Evolutionary conservation across 1,140 invertebrate genomes (phyloP).

Genomic region (Luehdorfia chinensis): DNA sequence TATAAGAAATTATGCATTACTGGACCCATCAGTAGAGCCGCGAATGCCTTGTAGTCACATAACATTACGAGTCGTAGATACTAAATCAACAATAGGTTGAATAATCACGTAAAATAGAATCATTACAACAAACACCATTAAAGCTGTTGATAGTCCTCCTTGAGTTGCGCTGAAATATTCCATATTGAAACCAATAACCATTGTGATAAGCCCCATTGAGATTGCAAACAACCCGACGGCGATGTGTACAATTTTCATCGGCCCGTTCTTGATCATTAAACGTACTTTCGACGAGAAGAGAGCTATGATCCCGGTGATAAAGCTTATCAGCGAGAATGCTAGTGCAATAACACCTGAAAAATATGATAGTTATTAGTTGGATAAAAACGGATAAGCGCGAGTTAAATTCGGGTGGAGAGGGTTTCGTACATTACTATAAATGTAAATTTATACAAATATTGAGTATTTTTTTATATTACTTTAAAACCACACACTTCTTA

Average conservation of each 20-base stretch:
- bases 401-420: too few relatives aligned
- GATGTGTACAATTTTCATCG: slow-evolving; percentile 60
- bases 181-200: slow-evolving; percentile 61
- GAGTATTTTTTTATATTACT: too few relatives aligned
- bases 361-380: slow-evolving; percentile 6
- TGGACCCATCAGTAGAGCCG: slow-evolving; percentile 47
- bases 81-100: slow-evolving; percentile 53
- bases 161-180: slow-evolving; percentile 40
- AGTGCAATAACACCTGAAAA: slow-evolving; percentile 68
- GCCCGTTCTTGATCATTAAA: slow-evolving; percentile 51
- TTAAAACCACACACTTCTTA: too few relatives aligned
- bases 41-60: slow-evolving; percentile 51
- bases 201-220: slow-evolving; percentile 59
- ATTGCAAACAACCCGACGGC: slow-evolving; percentile 55
- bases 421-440: too few relatives aligned
- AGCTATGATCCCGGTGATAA: slow-evolving; percentile 55
- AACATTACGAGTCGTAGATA: slow-evolving; percentile 43
- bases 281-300: slow-evolving; percentile 67
- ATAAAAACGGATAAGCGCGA: background rate
- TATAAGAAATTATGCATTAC: slow-evolving; percentile 37
- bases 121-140: slow-evolving; percentile 52
- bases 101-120: slow-evolving; percentile 57
- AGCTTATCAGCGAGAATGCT: slow-evolving; percentile 56
- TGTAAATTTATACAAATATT: too few relatives aligned
- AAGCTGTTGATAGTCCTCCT: slow-evolving; percentile 42